Evolutionary conservation across 1,140 invertebrate species (phyloP).

Genomic region (Pseudobourletiella spinata): DNA sequence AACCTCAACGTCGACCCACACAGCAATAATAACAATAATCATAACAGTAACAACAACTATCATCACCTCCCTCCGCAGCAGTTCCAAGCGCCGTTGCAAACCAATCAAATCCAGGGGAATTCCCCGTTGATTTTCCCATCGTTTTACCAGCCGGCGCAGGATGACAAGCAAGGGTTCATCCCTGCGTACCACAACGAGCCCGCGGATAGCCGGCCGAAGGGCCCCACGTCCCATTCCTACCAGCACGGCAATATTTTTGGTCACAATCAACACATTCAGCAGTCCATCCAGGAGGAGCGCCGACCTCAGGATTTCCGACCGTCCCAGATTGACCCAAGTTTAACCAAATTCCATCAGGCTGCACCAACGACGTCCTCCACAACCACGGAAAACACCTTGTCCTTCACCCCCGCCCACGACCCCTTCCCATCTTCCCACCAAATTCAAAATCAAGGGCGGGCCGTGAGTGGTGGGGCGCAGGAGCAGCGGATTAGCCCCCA

Average conservation of each 20-base stretch:
- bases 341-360: neutral
- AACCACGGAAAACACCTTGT: conserved; percentile 6
- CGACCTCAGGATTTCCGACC: conserved; percentile 12
- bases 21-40: conserved; percentile 17
- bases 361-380: neutral
- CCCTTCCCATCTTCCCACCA: neutral
- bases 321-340: conserved; percentile 18
- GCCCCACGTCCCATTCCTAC: too few relatives aligned
- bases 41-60: conserved; percentile 6
- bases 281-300: neutral
- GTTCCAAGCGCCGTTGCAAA: neutral
- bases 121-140: conserved; percentile 32
- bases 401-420: conserved; percentile 1
- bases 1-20: conserved; percentile 10
- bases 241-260: conserved; percentile 29
- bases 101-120: conserved; percentile 8
- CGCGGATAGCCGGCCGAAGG: neutral
- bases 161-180: too few relatives aligned
- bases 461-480: neutral
- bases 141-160: conserved; percentile 32
- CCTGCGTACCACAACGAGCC: neutral
- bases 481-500: neutral
- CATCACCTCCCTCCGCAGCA: neutral
- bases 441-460: too few relatives aligned
- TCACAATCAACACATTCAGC: conserved; percentile 24